Conservation (phyloP, 2,888 invertebrate species). For the Eremobia ochroleuca region DNA sequence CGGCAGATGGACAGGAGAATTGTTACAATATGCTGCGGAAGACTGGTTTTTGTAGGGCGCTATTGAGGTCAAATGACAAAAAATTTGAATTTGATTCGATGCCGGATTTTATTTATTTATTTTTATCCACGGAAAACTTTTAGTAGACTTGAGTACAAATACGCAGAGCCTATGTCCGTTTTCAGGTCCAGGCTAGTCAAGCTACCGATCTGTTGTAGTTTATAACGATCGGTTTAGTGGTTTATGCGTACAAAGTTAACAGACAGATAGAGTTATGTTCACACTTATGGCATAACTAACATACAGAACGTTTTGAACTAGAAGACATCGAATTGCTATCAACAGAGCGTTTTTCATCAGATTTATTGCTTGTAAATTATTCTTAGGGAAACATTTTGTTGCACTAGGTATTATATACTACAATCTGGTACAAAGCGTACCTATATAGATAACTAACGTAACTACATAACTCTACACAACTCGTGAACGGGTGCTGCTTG, state of each 20-base stretch:
- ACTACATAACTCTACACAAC: too few species aligned
- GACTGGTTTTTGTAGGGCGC: slow-evolving; percentile 10
- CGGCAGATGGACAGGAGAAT: slow-evolving; percentile 41
- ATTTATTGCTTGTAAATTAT: not conserved
- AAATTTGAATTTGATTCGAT: too few species aligned
- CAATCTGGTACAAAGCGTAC: not conserved
- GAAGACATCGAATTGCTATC: not conserved
- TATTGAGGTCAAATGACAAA: slow-evolving; percentile 12
- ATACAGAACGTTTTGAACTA: not conserved
- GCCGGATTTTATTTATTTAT: slow-evolving; percentile 12
- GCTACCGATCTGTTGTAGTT: not conserved
- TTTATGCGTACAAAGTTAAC: not conserved
- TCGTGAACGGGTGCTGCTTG: too few species aligned
- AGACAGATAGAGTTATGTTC: not conserved
- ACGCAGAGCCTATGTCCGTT: not conserved
- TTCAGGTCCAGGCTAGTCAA: not conserved
- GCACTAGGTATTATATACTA: too few species aligned
- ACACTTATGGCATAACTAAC: not conserved
- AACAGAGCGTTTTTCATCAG: not conserved
- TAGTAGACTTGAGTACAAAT: not conserved
- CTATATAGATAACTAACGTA: not conserved
- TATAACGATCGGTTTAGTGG: not conserved
- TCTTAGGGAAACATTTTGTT: not conserved
- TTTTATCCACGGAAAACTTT: not conserved
- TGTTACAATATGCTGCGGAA: slow-evolving; percentile 24